Base-by-base conservation (phyloP, 2,113 vertebrate genomes). In the Panthera leo region DNA sequence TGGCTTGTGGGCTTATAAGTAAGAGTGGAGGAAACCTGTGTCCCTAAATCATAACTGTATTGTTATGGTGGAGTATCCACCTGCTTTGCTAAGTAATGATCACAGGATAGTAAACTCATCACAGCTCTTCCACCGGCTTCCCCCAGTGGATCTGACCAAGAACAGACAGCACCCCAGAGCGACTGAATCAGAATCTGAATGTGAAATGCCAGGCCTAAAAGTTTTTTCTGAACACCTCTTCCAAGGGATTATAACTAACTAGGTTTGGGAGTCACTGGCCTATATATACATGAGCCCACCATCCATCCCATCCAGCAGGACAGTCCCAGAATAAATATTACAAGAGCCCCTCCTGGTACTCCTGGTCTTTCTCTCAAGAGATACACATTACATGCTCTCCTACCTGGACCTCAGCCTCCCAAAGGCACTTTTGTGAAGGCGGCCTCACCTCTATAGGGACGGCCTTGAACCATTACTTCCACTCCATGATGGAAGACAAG, bases 221-320 rank as follows among this genome's bases (percentile, higher is more conserved):
- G 29, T 23, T 76, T 27, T 55, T 51, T 36, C 53, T 3, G 18
- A 83, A 55, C 3, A 82, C 76, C 29, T 91, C 39, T 85, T 53
- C 21, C 21, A 83, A 82, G 16, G 58, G 51, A 75, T 68, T 92
- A 27, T 21, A n/a, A 45, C n/a, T 23, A 31, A 2, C 51, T 29
- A 80, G 8, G 19, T 71, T 58, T 82, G 55, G 11, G 14, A 75
- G 42, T 19, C 73, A 48, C n/a, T 78, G 27, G 7, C 23, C 25
- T 73, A 0, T 27, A 0, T 27, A 0, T 27, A 9, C 31, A 2
- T 31, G n/a, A 29, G n/a, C 7, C 29, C 4, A 36, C 53, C 11
- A 11, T 79, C 19, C 68, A 34, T 36, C 9, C 5, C 36, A 42
- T 7, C 79, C 80, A 71, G 23, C 3, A 45, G 34, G 34, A 78